Evolutionary conservation across 2,888 invertebrate genomes (phyloP), one percentile per base, ranked within the genome.

Genomic region (Silvanus unidentatus): DNA sequence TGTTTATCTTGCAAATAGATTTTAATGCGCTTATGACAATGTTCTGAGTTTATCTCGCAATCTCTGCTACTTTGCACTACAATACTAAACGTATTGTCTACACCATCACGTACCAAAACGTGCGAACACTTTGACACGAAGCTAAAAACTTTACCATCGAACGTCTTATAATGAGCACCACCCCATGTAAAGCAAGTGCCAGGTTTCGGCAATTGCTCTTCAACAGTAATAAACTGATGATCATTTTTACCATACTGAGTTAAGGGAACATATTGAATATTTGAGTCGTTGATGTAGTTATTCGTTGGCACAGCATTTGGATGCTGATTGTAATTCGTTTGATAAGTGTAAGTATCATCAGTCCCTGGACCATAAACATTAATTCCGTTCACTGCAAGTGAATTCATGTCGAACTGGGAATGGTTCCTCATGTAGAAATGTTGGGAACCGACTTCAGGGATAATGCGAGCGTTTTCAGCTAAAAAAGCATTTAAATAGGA

Each of bases 141-240:
- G 63, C 86, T 88, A 61, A 80, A 84, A 38, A 90, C 78, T 58
- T 80, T 78, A 5, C 89, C 89, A 71, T 93, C 91, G 61, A 92
- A 92, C 0, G 91, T 90, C 68, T 89, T 87, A 58, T 84, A 84
- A 69, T 91, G 90, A 11, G 78, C 75, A 27, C 86, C 86, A 15
- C 84, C 82, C 92, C 92, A 93, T 1, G 84, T 81, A 43, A 85
- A 79, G 59, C 93, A 93, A 9, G 79, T 76, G 0, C 86, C 85
- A 0, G 83, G 78, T 55, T 77, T 77, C 0, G 85, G 83, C 6
- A 59, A 59, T 16, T 56, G 62, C 22, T 59, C 49, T 43, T 67
- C 59, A 9, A 68, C 51, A 13, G 54, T 47, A n/a, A 57, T 43
- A 15, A 55, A 14, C 15, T 55, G 48, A 41, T 53, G 42, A 29